Evolutionary conservation across 2,888 invertebrate genomes (phyloP).

Genomic region (Ormyrus nitidulus): DNA sequence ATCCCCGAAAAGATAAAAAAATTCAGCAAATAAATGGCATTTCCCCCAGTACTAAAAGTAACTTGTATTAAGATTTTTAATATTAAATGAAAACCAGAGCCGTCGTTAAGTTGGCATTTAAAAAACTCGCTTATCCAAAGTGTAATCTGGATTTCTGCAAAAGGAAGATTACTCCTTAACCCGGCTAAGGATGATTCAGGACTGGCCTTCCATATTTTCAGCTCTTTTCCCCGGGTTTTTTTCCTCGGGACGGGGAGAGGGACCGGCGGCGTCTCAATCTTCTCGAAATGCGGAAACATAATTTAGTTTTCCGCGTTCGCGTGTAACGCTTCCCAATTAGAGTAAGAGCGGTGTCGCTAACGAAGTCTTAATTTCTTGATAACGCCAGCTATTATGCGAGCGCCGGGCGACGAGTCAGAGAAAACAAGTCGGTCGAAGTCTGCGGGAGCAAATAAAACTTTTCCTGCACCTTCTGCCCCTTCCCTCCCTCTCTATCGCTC

Average conservation of each 20-base stretch:
- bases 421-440: constrained; percentile 34
- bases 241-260: neutral
- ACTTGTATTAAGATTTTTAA: no score
- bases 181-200: no score
- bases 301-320: constrained; percentile 27
- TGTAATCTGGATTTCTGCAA: no score
- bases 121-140: no score
- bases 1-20: no score
- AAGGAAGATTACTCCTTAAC: no score
- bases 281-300: constrained; percentile 34
- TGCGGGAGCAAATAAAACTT: constrained; percentile 44
- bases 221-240: no score
- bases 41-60: no score
- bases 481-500: neutral
- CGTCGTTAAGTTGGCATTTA: no score
- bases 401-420: constrained; percentile 2
- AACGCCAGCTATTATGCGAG: constrained; percentile 51
- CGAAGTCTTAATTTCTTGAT: constrained; percentile 53
- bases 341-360: constrained; percentile 43
- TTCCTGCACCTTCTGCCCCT: neutral
- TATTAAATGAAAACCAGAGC: no score
- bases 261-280: constrained; percentile 16
- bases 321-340: constrained; percentile 49
- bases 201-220: neutral
- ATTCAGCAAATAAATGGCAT: no score